Base-by-base conservation (phyloP, 2,113 vertebrate species). In the Siniperca chuatsi region DNA sequence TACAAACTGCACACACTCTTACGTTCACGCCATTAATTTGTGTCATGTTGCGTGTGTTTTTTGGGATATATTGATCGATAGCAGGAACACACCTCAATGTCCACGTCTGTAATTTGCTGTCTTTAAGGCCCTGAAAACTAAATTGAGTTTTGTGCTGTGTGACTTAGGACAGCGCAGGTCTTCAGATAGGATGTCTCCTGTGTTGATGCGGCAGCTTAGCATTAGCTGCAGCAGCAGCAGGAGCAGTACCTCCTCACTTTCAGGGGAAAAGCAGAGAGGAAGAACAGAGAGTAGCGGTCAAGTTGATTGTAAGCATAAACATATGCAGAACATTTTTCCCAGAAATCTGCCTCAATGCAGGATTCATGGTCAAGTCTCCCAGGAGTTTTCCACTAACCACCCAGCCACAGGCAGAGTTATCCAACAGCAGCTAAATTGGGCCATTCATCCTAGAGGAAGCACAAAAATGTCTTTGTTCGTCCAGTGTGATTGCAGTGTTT, bases 341-440 rank as follows among this genome's bases (percentile, higher is more conserved):
- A 92, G 91, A 95, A 94, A 40, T 85, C 81, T 46, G 33, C 82
- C 82, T 95, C 87, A 96, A 95, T 95, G 93, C 89, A 75, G 93
- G 93, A 95, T 96, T 96, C 94, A 96, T 95, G 84, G 81, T 77
- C n/a, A 65, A 90, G 83, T 90, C 91, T 92, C 93, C 76, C n/a
- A 80, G 85, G 85, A 91, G 89, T 94, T 96, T 95, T 95, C 94
- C 94, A 93, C 81, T 75, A 84, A 75, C 90, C 84, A 81, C 84
- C 86, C 75, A 85, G 8, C 90, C 87, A 55, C 92, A 92, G 89
- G 78, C 93, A 82, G 86, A 81, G 78, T 57, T 89, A 89, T 86
- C 85, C 83, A 73, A 40, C 67, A 58, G 70, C 25, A 2, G 81
- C 83, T 95, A 94, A 94, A 95, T 93, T 84, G 82, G 69, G 21